Conservation (phyloP, 2,888 invertebrate genomes). For the Drosophila engyochracea region DNA sequence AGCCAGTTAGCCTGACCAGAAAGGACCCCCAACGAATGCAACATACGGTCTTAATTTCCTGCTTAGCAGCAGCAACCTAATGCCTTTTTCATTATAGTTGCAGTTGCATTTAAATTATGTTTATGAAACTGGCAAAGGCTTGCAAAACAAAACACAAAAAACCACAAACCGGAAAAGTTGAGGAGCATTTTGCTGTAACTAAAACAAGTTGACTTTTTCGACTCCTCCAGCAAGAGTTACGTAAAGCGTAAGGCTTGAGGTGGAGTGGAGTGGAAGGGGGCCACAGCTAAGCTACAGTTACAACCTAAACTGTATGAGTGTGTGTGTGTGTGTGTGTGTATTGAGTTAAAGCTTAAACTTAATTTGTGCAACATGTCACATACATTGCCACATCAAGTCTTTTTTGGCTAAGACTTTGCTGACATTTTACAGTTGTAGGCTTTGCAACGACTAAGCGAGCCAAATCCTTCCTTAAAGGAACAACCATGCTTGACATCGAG, state of each 20-base stretch:
- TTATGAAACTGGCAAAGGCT: constrained; percentile 56
- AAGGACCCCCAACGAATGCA: constrained; percentile 41
- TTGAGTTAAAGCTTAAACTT: constrained; percentile 55
- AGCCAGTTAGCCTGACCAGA: neutral
- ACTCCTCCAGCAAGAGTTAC: constrained; percentile 13
- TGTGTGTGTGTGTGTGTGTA: constrained; percentile 7
- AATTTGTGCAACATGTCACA: constrained; percentile 50
- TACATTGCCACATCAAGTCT: constrained; percentile 26
- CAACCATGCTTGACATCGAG: neutral
- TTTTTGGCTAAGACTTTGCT: constrained; percentile 5
- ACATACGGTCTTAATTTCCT: constrained; percentile 63
- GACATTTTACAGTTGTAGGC: constrained; percentile 6
- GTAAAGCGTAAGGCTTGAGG: neutral
- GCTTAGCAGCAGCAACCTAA: constrained; percentile 54
- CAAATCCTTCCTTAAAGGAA: neutral
- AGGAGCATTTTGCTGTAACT: constrained; percentile 22
- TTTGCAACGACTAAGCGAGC: neutral
- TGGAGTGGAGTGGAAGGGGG: neutral
- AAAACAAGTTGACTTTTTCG: constrained; percentile 53
- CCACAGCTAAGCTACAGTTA: neutral
- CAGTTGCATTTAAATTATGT: constrained; percentile 50
- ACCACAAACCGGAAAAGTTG: constrained; percentile 51
- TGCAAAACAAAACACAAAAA: constrained; percentile 8
- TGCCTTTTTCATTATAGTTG: neutral
- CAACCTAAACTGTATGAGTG: neutral